Evolutionary conservation across 2,888 invertebrate species (phyloP).

Genomic region (Drosophila prostipennis): DNA sequence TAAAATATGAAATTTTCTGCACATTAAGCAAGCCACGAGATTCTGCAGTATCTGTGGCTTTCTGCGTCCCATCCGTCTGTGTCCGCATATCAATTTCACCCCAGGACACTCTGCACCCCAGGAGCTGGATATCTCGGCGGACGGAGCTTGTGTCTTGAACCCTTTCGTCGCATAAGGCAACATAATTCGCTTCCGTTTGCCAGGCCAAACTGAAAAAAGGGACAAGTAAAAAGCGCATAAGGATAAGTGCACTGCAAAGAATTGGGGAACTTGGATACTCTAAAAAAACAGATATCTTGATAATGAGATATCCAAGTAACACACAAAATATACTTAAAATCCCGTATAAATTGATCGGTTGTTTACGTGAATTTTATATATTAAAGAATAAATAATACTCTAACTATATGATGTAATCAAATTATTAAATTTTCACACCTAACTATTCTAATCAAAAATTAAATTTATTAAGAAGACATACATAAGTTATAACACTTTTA

Average conservation of each 20-base stretch:
- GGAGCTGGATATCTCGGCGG: conserved; percentile 3
- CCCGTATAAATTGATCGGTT: too few relatives aligned
- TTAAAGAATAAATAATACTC: too few relatives aligned
- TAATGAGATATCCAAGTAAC: too few relatives aligned
- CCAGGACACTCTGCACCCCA: conserved; percentile 36
- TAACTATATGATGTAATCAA: too few relatives aligned
- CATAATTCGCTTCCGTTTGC: conserved; percentile 72
- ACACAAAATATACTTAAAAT: too few relatives aligned
- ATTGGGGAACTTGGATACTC: too few relatives aligned
- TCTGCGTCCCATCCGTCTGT: conserved; percentile 19
- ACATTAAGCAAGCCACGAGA: conserved; percentile 49
- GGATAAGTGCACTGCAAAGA: conserved; percentile 11
- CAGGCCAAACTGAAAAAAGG: conserved; percentile 35
- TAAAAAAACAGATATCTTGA: too few relatives aligned
- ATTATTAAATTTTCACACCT: too few relatives aligned
- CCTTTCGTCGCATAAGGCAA: conserved; percentile 61
- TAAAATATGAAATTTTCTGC: conserved; percentile 65
- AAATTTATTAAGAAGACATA: too few relatives aligned
- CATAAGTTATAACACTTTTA: too few relatives aligned
- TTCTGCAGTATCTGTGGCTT: conserved; percentile 21
- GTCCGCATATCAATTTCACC: conserved; percentile 66
- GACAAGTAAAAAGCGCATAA: conserved; percentile 16
- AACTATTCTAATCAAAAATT: too few relatives aligned
- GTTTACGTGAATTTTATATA: too few relatives aligned
- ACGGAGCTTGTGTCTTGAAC: conserved; percentile 40